These are phyloP conservation scores for Amblyraja radiata DNA, from an alignment of 2,797 vertebrate genomes.

Conservation along the genomic window DNA sequence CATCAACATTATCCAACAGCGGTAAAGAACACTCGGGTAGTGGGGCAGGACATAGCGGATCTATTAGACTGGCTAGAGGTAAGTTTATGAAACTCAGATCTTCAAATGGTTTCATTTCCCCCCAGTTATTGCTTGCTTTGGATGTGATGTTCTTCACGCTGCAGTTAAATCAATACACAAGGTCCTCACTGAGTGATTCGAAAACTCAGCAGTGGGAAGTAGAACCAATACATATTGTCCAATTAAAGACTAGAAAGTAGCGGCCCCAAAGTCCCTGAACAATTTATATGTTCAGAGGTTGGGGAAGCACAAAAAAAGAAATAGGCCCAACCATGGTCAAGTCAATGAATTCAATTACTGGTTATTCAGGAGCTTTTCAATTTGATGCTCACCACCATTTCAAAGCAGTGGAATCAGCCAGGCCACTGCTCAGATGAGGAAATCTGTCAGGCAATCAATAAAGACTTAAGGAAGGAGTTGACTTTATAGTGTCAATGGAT, in stretches of 20 bases:
- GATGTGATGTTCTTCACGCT: not conserved
- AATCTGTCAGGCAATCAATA: not conserved
- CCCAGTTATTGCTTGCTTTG: not conserved
- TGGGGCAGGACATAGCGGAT: constrained; percentile 77
- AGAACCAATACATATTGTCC: not conserved
- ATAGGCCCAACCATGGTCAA: not conserved
- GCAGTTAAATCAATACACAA: not conserved
- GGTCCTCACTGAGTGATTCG: too few relatives aligned
- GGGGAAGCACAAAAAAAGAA: not conserved
- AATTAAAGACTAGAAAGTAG: not conserved
- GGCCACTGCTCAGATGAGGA: not conserved
- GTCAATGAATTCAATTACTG: not conserved
- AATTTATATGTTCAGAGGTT: not conserved
- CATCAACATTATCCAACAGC: constrained; percentile 75
- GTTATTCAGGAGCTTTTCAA: not conserved
- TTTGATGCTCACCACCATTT: not conserved
- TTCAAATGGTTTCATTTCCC: too few relatives aligned
- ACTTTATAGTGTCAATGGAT: not conserved
- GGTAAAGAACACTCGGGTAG: constrained; percentile 65
- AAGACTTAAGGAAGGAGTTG: not conserved
- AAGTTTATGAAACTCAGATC: constrained; percentile 12
- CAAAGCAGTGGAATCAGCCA: not conserved
- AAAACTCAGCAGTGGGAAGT: not conserved
- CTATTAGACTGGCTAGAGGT: constrained; percentile 80
- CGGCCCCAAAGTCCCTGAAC: not conserved